Conservation (phyloP, 2,888 invertebrate species). For the Copidosoma aretas region DNA sequence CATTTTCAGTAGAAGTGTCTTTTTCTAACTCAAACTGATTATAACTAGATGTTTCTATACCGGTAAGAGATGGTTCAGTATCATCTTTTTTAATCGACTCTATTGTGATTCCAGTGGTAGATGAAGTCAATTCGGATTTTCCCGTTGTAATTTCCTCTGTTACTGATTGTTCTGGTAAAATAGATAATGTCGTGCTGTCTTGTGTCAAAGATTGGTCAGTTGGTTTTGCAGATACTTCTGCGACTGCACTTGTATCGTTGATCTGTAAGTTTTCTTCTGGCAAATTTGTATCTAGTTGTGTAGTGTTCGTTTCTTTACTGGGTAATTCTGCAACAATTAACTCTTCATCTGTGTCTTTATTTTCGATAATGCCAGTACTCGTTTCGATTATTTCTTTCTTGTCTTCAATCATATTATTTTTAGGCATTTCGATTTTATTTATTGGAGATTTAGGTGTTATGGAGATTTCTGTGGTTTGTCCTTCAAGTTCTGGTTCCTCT, state of each 20-base stretch:
- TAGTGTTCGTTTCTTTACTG: constrained; percentile 34
- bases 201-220: constrained; percentile 24
- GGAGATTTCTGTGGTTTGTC: constrained; percentile 26
- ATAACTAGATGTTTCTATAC: too few relatives aligned
- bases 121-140: constrained; percentile 23
- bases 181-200: constrained; percentile 15
- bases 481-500: constrained; percentile 29
- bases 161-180: neutral
- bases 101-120: neutral
- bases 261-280: constrained; percentile 20
- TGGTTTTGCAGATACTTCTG: neutral
- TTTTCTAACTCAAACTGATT: neutral
- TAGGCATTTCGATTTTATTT: neutral
- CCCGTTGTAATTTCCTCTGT: constrained; percentile 30
- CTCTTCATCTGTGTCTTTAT: constrained; percentile 31
- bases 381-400: constrained; percentile 24
- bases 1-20: neutral
- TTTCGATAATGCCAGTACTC: constrained; percentile 8
- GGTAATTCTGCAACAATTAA: constrained; percentile 23
- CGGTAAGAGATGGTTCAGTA: neutral
- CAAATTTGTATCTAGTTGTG: constrained; percentile 6
- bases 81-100: neutral
- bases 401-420: neutral
- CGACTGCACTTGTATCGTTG: neutral
- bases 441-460: constrained; percentile 22